phyloP scores from a whole-genome alignment of 2,888 invertebrate genomes.

The Tipula vernalis region DNA sequence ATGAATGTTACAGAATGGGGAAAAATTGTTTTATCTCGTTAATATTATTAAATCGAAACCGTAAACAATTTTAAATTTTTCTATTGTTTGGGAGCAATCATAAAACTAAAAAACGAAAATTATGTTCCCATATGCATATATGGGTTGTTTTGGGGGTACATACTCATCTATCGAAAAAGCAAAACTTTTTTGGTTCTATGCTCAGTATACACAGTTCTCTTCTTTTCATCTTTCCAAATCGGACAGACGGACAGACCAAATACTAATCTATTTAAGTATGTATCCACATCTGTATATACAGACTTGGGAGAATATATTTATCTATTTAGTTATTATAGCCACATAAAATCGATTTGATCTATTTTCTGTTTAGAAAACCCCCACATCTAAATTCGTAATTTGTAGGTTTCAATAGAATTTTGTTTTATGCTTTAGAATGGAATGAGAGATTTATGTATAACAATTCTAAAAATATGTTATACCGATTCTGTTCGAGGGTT shows the following conservation, averaged over 20 bases:
- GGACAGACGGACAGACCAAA: neutral
- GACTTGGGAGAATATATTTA: neutral
- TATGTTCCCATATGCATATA: neutral
- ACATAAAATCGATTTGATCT: neutral
- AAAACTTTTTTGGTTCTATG: neutral
- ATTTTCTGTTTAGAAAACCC: neutral
- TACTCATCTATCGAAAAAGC: neutral
- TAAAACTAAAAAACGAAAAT: neutral
- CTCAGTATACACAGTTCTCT: neutral
- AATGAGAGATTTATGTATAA: neutral
- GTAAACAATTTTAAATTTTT: neutral
- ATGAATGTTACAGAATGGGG: neutral
- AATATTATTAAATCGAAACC: neutral
- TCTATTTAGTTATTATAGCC: neutral
- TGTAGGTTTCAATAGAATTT: neutral
- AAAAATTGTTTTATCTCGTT: neutral
- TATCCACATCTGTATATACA: neutral
- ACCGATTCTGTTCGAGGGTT: neutral
- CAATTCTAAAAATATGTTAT: neutral
- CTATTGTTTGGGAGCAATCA: neutral
- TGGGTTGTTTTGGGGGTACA: neutral
- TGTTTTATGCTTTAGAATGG: neutral
- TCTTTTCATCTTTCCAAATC: neutral
- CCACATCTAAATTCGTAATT: neutral
- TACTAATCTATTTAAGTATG: neutral